A percentile compares a stretch with the other conserved stretches of the same genome.
These are phyloP conservation scores for Sceloporus undulatus DNA, from an alignment of 2,113 vertebrate species.

Conservation along the genomic window DNA sequence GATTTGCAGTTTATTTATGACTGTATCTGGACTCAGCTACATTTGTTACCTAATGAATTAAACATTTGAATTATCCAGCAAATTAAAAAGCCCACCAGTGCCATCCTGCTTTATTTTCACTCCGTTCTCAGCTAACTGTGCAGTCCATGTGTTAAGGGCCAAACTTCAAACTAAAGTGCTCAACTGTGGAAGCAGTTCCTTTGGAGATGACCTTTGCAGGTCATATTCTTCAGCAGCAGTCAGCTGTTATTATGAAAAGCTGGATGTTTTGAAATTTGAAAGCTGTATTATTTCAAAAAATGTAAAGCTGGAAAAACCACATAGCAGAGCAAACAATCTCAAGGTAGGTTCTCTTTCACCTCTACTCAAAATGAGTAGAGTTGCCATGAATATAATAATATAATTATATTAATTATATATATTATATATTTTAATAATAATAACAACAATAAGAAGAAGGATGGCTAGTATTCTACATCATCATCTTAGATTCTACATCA, in stretches of 20 bases:
- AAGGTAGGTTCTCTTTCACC: neutral
- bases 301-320: constrained; percentile 14
- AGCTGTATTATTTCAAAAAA: constrained; percentile 25
- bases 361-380: neutral
- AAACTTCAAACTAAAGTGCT: neutral
- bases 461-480: too few relatives aligned
- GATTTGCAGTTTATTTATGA: neutral
- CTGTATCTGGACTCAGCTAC: neutral
- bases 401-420: too few relatives aligned
- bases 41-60: neutral
- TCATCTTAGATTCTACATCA: too few relatives aligned
- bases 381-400: too few relatives aligned
- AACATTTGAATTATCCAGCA: neutral
- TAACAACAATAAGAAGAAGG: too few relatives aligned
- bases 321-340: constrained; percentile 24
- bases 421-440: too few relatives aligned
- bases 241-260: neutral
- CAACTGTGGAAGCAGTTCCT: constrained; percentile 29
- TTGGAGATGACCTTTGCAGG: neutral
- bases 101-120: neutral
- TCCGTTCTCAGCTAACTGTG: neutral
- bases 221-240: constrained; percentile 14
- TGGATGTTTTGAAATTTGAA: constrained; percentile 29
- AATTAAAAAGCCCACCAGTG: constrained; percentile 2
- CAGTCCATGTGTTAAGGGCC: constrained; percentile 3